phyloP scores from a whole-genome alignment of 1,140 invertebrate species.

The Zophobas atratus region DNA sequence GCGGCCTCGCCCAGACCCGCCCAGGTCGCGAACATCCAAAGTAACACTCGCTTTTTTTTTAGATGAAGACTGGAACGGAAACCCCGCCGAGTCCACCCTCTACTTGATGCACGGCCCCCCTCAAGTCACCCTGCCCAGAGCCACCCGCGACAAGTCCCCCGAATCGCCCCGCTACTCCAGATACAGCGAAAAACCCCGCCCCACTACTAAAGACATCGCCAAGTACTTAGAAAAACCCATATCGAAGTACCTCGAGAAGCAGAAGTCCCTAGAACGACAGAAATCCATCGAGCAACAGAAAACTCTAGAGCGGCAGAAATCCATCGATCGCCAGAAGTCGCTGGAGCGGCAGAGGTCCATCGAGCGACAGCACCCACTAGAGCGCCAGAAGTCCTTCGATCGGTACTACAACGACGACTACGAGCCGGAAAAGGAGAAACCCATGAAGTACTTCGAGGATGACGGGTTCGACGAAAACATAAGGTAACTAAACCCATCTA shows the following conservation, averaged over 20 bases:
- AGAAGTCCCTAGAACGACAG: constrained; percentile 60
- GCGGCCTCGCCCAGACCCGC: too few species aligned
- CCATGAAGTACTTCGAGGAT: constrained; percentile 60
- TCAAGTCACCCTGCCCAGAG: constrained; percentile 59
- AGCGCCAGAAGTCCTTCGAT: constrained; percentile 46
- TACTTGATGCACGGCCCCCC: constrained; percentile 63
- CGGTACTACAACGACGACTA: constrained; percentile 30
- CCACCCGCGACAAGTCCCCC: constrained; percentile 53
- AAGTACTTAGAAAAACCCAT: constrained; percentile 62
- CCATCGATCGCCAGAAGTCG: constrained; percentile 51
- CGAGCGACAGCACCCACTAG: constrained; percentile 33
- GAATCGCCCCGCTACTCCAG: constrained; percentile 55
- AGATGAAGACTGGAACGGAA: constrained; percentile 67
- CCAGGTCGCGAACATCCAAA: too few species aligned
- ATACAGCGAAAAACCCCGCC: constrained; percentile 51
- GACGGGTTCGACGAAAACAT: constrained; percentile 64
- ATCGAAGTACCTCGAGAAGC: constrained; percentile 56
- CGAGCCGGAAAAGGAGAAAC: constrained; percentile 51
- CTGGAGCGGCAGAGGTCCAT: constrained; percentile 47
- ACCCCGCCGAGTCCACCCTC: constrained; percentile 63
- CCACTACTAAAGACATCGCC: constrained; percentile 46
- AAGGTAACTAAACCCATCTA: constrained; percentile 41
- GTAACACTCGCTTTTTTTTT: constrained; percentile 47
- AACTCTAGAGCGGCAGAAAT: constrained; percentile 42
- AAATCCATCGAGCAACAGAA: constrained; percentile 56